phyloP scores from a whole-genome alignment of 2,888 invertebrate genomes.

The Plemyria rubiginata region DNA sequence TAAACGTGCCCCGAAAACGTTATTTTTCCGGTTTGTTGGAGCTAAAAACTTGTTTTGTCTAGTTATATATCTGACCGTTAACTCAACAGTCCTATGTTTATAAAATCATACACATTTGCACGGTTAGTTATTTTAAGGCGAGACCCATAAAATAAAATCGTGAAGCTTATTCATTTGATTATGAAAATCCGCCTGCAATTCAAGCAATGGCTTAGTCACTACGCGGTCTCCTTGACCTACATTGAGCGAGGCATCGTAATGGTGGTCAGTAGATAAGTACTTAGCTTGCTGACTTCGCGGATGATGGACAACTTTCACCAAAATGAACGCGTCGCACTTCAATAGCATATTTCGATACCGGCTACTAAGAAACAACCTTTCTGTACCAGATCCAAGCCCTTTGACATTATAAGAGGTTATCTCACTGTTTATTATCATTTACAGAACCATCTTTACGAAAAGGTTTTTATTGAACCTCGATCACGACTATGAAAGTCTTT shows the following conservation, averaged over 20 bases:
- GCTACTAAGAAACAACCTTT: constrained; percentile 45
- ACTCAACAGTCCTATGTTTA: constrained; percentile 50
- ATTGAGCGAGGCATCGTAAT: constrained; percentile 63
- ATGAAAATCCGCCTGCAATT: constrained; percentile 57
- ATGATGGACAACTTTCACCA: constrained; percentile 81
- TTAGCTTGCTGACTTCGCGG: constrained; percentile 47
- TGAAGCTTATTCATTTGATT: constrained; percentile 49
- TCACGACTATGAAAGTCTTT: constrained; percentile 39
- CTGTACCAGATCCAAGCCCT: constrained; percentile 22
- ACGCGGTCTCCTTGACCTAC: constrained; percentile 77
- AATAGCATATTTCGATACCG: constrained; percentile 38
- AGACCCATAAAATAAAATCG: constrained; percentile 38
- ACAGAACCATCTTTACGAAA: constrained; percentile 21
- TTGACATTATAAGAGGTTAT: constrained; percentile 7
- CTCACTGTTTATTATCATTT: constrained; percentile 3
- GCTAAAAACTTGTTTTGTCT: constrained; percentile 65
- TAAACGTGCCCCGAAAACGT: constrained; percentile 75
- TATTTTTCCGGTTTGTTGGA: constrained; percentile 76
- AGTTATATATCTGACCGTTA: constrained; percentile 63
- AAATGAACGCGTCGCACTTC: constrained; percentile 58
- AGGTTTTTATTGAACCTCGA: constrained; percentile 25
- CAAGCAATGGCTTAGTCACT: constrained; percentile 64
- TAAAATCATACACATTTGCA: neutral
- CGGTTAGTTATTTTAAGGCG: constrained; percentile 1
- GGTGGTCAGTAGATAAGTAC: constrained; percentile 60